Evolutionary conservation across 2,113 vertebrate species (phyloP), one percentile per base, ranked within the genome.

Genomic region (Phalacrocorax carbo): DNA sequence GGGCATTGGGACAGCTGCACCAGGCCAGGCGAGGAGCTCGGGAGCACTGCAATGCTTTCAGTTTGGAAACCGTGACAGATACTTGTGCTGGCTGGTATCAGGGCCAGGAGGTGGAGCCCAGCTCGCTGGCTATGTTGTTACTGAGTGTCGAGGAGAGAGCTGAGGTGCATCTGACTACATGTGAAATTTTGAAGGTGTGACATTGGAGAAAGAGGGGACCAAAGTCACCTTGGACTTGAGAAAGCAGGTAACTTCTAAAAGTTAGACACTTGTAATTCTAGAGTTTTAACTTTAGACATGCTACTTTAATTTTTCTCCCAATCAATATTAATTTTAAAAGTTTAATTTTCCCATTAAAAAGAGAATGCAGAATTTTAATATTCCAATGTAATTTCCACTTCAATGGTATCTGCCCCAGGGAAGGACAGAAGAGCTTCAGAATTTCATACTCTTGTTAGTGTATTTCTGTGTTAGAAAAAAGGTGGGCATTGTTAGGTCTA

Each of bases 1-100:
- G 97, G 94, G 93, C 97, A 96, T 92, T 89, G 94, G 94, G 91
- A 96, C 92, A 93, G 90, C 91, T 68, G 86, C 70, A 10, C 3
- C n/a, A 12, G 76, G 84, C 81, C 87, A 10, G 61, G 84, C 71
- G 5, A 66, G 54, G 52, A 86, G 80, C 88, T 75, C 79, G 0
- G 61, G 20, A 77, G 12, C 11, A 5, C 71, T 7, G 3, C 69
- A 18, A 13, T 0, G 19, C 78, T 77, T 12, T 7, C 40, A 3
- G 7, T 13, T 52, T 76, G 95, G 90, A 86, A 91, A 90, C 5
- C 9, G 7, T 32, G 87, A 66, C n/a, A 7, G 88, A 26, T 27
- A 15, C 11, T 73, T 7, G 69, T 2, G 73, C 68, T 17, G 84
- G 72, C 87, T 80, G 87, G 61, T 70, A 26, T 29, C 73, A 42